Conservation (phyloP, 1,140 invertebrate species). For the Zaprionus nigranus region DNA sequence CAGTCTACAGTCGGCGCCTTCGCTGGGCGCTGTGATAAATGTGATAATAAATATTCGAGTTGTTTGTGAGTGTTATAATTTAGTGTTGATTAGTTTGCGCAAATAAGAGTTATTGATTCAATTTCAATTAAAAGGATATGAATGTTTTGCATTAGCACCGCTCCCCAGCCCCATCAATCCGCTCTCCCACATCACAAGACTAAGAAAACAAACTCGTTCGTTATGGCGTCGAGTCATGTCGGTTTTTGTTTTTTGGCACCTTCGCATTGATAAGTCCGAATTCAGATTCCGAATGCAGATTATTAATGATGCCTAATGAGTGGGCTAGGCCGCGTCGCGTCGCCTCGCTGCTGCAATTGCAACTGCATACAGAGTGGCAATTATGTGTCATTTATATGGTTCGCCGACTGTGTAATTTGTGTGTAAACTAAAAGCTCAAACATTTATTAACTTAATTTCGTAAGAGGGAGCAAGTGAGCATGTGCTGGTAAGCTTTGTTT, state of each 20-base stretch:
- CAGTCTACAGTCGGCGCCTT: slow-evolving; percentile 9
- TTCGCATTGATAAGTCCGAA: slow-evolving; percentile 64
- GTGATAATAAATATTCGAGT: slow-evolving; percentile 82
- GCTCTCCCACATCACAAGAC: slow-evolving; percentile 58
- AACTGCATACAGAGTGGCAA: slow-evolving; percentile 49
- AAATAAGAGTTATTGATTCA: slow-evolving; percentile 82
- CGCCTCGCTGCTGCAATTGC: slow-evolving; percentile 37
- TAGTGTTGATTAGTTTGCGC: slow-evolving; percentile 82
- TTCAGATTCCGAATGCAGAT: slow-evolving; percentile 22
- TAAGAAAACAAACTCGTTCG: slow-evolving; percentile 61
- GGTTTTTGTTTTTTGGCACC: slow-evolving; percentile 60
- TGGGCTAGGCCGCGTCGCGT: slow-evolving; percentile 57
- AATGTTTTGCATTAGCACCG: slow-evolving; percentile 59
- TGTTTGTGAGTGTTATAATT: slow-evolving; percentile 82
- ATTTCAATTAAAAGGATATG: slow-evolving; percentile 83
- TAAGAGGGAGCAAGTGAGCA: slow-evolving; percentile 33
- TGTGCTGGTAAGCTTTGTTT: slow-evolving; percentile 23
- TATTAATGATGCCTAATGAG: slow-evolving; percentile 81
- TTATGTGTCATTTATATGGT: slow-evolving; percentile 74
- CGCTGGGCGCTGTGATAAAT: slow-evolving; percentile 68
- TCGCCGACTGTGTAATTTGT: slow-evolving; percentile 61
- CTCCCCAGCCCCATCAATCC: slow-evolving; percentile 30
- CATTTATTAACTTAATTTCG: slow-evolving; percentile 79
- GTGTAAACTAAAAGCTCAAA: slow-evolving; percentile 61
- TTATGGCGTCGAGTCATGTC: slow-evolving; percentile 6